A percentile compares a stretch with the other conserved stretches of the same genome.
Evolutionary conservation across 1,140 invertebrate genomes (phyloP).

Genomic region (Antheraea pernyi): DNA sequence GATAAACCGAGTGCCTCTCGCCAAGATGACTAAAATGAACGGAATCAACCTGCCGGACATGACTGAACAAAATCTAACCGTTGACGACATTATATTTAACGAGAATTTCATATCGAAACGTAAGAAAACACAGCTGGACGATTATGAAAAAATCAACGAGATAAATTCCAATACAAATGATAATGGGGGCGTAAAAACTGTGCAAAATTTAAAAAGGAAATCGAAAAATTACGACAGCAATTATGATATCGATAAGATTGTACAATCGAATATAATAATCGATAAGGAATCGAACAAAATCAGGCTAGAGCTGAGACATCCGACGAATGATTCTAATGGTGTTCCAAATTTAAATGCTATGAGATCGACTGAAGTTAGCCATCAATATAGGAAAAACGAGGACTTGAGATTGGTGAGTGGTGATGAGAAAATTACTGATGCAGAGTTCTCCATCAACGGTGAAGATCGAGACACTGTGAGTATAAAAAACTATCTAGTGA

Average conservation of each 20-base stretch:
- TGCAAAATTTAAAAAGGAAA: constrained; percentile 47
- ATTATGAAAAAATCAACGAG: constrained; percentile 28
- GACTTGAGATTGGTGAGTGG: constrained; percentile 10
- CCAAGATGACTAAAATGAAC: constrained; percentile 71
- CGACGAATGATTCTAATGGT: constrained; percentile 21
- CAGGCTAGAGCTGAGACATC: constrained; percentile 54
- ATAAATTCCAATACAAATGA: constrained; percentile 31
- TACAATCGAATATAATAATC: constrained; percentile 53
- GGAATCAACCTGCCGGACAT: constrained; percentile 51
- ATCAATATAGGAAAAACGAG: constrained; percentile 15
- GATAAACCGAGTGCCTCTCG: constrained; percentile 32
- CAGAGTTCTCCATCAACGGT: constrained; percentile 12
- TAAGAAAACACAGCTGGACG: constrained; percentile 41
- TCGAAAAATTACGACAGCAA: constrained; percentile 27
- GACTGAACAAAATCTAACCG: constrained; percentile 47
- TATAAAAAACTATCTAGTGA: background rate
- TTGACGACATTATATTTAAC: constrained; percentile 53
- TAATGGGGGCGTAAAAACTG: constrained; percentile 26
- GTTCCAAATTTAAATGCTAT: background rate
- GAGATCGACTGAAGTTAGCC: constrained; percentile 9
- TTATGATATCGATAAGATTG: constrained; percentile 34
- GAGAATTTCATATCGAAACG: constrained; percentile 46
- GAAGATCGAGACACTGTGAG: background rate
- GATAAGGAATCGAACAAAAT: constrained; percentile 58
- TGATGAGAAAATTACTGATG: constrained; percentile 12